phyloP scores from a whole-genome alignment of 2,113 vertebrate genomes.

The Neolamprologus fasciatus region DNA sequence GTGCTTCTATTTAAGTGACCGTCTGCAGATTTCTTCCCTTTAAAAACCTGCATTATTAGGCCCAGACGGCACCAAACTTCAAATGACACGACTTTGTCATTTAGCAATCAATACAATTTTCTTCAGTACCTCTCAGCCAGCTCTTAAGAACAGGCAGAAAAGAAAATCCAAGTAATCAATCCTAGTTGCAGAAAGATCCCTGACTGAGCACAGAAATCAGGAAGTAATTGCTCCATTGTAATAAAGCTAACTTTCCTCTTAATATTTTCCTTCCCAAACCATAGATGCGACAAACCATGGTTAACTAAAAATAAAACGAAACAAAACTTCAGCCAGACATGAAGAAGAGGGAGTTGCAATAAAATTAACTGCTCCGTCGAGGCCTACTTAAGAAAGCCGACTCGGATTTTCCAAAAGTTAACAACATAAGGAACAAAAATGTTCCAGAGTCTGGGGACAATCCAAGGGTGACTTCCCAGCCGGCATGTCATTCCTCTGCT shows the following conservation, averaged over 20 bases:
- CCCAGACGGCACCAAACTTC: background rate
- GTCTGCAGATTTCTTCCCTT: background rate
- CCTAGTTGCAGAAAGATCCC: background rate
- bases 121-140: background rate
- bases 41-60: background rate
- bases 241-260: background rate
- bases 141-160: background rate
- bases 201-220: background rate
- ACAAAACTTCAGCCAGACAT: background rate
- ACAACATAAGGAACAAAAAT: background rate
- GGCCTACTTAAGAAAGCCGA: background rate
- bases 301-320: background rate
- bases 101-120: background rate
- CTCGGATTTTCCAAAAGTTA: background rate
- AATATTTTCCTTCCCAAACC: background rate
- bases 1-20: background rate
- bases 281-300: background rate
- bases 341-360: background rate
- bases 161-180: background rate
- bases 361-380: background rate
- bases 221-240: background rate
- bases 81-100: background rate
- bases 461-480: background rate
- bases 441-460: background rate
- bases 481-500: background rate